Base-by-base conservation (phyloP, 2,888 invertebrate species). In the Orthosia cruda region DNA sequence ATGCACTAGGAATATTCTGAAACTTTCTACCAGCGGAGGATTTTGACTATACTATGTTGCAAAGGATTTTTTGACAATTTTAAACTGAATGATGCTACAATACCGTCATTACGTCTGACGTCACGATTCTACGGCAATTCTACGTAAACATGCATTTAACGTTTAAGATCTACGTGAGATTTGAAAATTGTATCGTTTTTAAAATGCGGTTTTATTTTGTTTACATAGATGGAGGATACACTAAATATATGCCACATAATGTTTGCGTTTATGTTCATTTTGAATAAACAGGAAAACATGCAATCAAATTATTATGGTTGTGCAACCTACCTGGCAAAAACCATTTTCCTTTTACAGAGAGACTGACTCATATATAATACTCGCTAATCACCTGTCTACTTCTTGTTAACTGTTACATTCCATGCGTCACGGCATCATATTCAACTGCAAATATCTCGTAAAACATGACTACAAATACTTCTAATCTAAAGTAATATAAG, bases 211-310 rank as follows among this genome's bases (percentile, higher is more conserved):
- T 47, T 57, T 32, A 20, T 26, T 50, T 15, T 13, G 15, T 13
- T 32, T 32, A 7, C 7, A 50, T 26, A 70, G 20, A 20, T 40
- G n/a, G 16, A 23, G 2, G 3, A 18, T 2, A n/a, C 20, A 58
- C 15, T 16, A 16, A 49, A 40, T 18, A 49, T 12, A 73, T 58
- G 15, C 32, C 7, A 50, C 23, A 47, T 11, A n/a, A 57, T n/a
- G n/a, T n/a, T n/a, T n/a, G 40, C 11, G 50, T 63, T 32, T 57
- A 50, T 9, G 13, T 58, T 26, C 32, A 26, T 66, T 73, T 61
- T 59, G 66, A 68, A 70, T 66, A 73, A 77, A 87, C 55, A 75
- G 85, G 87, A 81, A 77, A 77, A 85, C 68, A 61, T 69, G 45
- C 4, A 45, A 75, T 11, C 15, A 81, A 55, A 55, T 64, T 40